Evolutionary conservation across 2,797 vertebrate genomes (phyloP).

Genomic region (Acestrorhynchus altus): DNA sequence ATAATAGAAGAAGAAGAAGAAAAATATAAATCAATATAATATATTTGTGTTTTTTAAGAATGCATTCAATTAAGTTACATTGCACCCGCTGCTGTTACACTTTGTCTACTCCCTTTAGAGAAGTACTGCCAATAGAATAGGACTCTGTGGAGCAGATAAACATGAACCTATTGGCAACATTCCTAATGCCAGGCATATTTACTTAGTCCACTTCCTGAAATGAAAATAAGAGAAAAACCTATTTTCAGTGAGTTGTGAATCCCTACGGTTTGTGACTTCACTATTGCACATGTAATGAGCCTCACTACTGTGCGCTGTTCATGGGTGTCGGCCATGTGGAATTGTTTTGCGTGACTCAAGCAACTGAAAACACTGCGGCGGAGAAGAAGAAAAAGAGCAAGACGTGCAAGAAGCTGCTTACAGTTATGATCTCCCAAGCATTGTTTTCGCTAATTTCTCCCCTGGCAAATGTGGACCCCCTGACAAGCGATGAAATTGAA

Average conservation of each 20-base stretch:
- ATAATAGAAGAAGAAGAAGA: no score
- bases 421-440: slow-evolving; percentile 40
- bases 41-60: no score
- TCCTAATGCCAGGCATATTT: not conserved
- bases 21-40: no score
- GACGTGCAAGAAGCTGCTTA: slow-evolving; percentile 2
- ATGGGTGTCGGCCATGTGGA: slow-evolving; percentile 41
- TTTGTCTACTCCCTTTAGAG: no score
- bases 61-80: no score
- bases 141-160: no score
- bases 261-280: not conserved
- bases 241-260: not conserved
- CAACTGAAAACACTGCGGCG: slow-evolving; percentile 20
- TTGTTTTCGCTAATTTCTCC: slow-evolving; percentile 33
- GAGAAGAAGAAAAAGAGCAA: not conserved
- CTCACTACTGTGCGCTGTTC: slow-evolving; percentile 32
- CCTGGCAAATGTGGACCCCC: not conserved
- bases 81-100: no score
- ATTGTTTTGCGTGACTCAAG: slow-evolving; percentile 20
- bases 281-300: slow-evolving; percentile 33
- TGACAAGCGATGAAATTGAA: not conserved
- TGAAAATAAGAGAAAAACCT: not conserved
- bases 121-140: no score
- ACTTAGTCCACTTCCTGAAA: no score
- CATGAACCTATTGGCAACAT: no score